phyloP scores from a whole-genome alignment of 2,888 invertebrate genomes.

The Tenthredo livida region DNA sequence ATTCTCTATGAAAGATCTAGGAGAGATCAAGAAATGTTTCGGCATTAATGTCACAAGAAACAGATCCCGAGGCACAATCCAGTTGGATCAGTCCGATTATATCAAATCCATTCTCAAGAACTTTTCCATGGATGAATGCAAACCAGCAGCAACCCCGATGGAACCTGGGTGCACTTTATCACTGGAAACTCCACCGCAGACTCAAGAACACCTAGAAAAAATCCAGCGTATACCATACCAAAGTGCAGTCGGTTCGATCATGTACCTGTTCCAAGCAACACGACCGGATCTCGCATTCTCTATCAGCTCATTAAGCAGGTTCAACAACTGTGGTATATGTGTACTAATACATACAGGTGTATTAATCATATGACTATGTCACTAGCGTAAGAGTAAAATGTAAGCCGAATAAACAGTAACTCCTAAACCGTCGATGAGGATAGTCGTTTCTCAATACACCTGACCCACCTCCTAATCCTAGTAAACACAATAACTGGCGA shows the following conservation, averaged over 20 bases:
- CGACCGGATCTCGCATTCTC: not conserved
- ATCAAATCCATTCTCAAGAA: not conserved
- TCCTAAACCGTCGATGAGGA: too few relatives aligned
- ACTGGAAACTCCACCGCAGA: not conserved
- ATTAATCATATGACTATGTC: too few relatives aligned
- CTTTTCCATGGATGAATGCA: not conserved
- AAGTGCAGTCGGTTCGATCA: not conserved
- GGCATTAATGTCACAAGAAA: not conserved
- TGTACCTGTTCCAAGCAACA: not conserved
- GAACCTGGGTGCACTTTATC: not conserved
- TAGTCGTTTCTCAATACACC: too few relatives aligned
- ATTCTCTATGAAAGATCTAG: not conserved
- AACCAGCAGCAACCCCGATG: not conserved
- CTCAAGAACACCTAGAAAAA: not conserved
- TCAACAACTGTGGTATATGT: not conserved
- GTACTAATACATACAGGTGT: too few relatives aligned
- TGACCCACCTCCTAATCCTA: too few relatives aligned
- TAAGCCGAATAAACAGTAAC: too few relatives aligned
- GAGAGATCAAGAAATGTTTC: not conserved
- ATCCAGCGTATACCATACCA: conserved; percentile 11
- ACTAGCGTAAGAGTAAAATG: too few relatives aligned
- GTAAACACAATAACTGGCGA: too few relatives aligned
- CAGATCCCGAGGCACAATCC: not conserved
- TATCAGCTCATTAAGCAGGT: not conserved
- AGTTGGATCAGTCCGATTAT: not conserved